Evolutionary conservation across 2,797 vertebrate species (phyloP).

Genomic region (Thaleichthys pacificus): DNA sequence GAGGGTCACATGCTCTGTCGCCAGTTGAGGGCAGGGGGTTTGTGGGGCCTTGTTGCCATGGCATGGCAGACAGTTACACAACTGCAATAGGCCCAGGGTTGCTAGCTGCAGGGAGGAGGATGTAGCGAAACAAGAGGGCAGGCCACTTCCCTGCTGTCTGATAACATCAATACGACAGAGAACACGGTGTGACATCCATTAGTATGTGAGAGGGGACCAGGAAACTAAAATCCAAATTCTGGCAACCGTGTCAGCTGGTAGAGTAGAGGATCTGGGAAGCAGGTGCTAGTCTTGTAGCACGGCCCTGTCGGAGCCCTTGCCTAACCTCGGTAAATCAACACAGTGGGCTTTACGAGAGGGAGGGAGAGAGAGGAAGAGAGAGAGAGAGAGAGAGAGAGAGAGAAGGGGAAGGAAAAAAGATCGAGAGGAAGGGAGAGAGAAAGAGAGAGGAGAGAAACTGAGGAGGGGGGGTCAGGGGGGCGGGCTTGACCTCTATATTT

Average conservation of each 20-base stretch:
- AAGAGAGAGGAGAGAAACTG: no score
- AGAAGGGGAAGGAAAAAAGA: neutral
- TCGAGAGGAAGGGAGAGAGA: no score
- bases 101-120: constrained; percentile 45
- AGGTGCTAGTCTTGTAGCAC: constrained; percentile 10
- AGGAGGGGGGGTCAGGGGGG: constrained; percentile 31
- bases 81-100: constrained; percentile 53
- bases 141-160: constrained; percentile 3
- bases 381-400: no score
- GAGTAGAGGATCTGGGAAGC: neutral
- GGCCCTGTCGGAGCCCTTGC: neutral
- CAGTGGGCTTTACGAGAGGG: neutral
- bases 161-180: neutral
- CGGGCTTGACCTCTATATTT: constrained; percentile 83
- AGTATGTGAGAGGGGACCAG: neutral
- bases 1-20: constrained; percentile 41
- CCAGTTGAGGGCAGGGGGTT: constrained; percentile 17
- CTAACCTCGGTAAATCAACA: constrained; percentile 35
- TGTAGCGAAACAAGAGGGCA: constrained; percentile 45
- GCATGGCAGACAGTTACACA: constrained; percentile 64
- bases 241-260: neutral
- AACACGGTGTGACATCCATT: neutral
- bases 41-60: constrained; percentile 54
- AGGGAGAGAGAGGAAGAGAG: neutral
- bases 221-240: neutral